Evolutionary conservation across 2,888 invertebrate species (phyloP), one percentile per base, ranked within the genome.

Genomic region (Chrysolina haemoptera): DNA sequence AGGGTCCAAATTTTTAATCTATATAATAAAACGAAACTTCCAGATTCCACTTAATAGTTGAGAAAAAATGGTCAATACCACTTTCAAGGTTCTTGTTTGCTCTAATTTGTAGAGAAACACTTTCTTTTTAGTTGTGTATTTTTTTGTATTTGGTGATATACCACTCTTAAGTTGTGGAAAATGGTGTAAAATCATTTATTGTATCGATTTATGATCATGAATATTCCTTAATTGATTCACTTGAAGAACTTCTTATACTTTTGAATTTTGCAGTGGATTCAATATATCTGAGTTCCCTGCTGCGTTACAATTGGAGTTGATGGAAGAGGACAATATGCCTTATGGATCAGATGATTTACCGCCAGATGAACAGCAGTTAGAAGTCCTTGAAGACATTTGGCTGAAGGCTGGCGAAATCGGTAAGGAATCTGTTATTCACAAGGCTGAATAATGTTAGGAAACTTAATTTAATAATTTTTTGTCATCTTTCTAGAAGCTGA

Each of bases 361-460:
- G 8, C 93, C 93, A 0, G 94, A 94, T 83, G 94, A 94, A 81
- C 91, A 92, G 62, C 93, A 94, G 77, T 84, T 94, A 43, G 94
- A 94, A 86, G 94, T 91, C 6, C 88, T 94, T 4, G 94, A 94
- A 87, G 94, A 94, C 82, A 94, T 94, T 79, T 95, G 94, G 94
- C 84, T 94, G 12, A 95, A 94, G 88, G 94, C 94, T 43, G 94
- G 94, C 63, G 94, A 94, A 88, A 93, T 94, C 88, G 94, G 91
- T 91, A 84, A 85, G 83, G 20, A 14, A 6, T 14, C 43, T 16
- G 18, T 27, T 18, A n/a, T 62, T 67, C 5, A 48, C 11, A 35
- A 35, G 27, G 5, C 8, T 35, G 35, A 35, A 35, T 1, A 55
- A 69, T 62, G 62, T 62, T n/a, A 64, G 10, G 14, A 64, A 35